Base-by-base conservation (phyloP, 2,888 invertebrate genomes). In the Papilio elwesi region DNA sequence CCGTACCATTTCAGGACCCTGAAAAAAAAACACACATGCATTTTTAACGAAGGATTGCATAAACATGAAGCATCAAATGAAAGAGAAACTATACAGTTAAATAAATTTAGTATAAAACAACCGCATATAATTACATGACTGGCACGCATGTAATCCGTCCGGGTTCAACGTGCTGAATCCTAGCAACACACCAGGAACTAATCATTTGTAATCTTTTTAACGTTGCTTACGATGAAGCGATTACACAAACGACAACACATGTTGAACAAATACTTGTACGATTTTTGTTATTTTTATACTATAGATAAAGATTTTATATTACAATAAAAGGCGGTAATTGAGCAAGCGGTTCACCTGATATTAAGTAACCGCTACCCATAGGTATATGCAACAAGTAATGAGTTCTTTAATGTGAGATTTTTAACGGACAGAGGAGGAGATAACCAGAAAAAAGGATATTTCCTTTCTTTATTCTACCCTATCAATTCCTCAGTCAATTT, bases 1-100 rank as follows among this genome's bases (percentile, higher is more conserved):
- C 82, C 97, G 95, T 84, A 98, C 97, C 93, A 97, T 95, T 90
- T 98, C 98, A 79, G 97, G 96, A 82, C 98, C 98, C 98, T 98
- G 95, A 52, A 95, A 95, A 80, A 82, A 72, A 67, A 70, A 75
- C n/a, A 67, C 69, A 13, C 11, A 52, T 67, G 2, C 26, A 70
- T 64, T 12, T 16, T 16, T 48, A 10, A 12, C 13, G 63, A 63
- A 11, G n/a, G 43, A 13, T 15, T 63, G 63, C 5, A 6, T n/a
- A 15, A 7, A 5, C 4, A 47, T 26, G 10, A 47, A 16, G 12
- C 47, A 63, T 7, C 16, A 48, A 9, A 8, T 16, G 12, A 48
- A 8, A 48, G 12, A 16, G 47, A n/a, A 63, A 36, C 6, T 16
- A 12, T 3, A 26, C 6, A 26, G 11, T 48, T 48, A 15, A 48